phyloP scores from a whole-genome alignment of 2,113 vertebrate species.

The Strix uralensis region DNA sequence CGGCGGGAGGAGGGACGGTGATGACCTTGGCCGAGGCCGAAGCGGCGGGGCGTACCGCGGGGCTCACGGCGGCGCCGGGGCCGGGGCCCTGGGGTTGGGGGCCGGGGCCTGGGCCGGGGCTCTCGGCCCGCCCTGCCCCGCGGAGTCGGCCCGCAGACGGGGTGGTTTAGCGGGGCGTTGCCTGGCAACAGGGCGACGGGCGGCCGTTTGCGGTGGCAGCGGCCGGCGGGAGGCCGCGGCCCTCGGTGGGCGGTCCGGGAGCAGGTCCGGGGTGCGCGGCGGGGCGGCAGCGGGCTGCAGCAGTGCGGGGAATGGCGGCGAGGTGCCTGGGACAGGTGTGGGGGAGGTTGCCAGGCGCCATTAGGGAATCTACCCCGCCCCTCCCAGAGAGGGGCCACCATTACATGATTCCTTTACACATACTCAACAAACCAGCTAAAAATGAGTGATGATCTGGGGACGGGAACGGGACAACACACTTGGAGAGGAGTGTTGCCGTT shows the following conservation, averaged over 20 bases:
- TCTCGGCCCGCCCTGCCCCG: background rate
- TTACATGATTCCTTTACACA: fast-evolving
- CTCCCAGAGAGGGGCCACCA: no score
- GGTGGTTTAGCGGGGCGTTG: fast-evolving
- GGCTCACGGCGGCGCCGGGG: background rate
- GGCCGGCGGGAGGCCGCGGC: fast-evolving
- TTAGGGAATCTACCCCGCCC: background rate
- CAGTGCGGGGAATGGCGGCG: fast-evolving
- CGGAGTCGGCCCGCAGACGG: fast-evolving
- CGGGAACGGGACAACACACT: no score
- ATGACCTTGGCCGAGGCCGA: background rate
- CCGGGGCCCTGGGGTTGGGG: no score
- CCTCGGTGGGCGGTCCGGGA: no score
- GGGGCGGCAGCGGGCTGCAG: no score
- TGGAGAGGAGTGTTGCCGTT: background rate
- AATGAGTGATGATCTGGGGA: background rate
- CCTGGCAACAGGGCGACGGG: background rate
- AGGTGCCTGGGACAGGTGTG: no score
- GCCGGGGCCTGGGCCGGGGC: no score
- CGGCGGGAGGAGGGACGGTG: background rate
- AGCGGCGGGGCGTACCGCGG: fast-evolving
- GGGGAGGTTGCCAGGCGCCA: background rate
- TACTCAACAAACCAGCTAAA: background rate
- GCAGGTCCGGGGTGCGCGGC: background rate
- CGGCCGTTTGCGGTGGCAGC: background rate